phyloP scores from a whole-genome alignment of 2,797 vertebrate species.

The Rhinoraja longicauda region DNA sequence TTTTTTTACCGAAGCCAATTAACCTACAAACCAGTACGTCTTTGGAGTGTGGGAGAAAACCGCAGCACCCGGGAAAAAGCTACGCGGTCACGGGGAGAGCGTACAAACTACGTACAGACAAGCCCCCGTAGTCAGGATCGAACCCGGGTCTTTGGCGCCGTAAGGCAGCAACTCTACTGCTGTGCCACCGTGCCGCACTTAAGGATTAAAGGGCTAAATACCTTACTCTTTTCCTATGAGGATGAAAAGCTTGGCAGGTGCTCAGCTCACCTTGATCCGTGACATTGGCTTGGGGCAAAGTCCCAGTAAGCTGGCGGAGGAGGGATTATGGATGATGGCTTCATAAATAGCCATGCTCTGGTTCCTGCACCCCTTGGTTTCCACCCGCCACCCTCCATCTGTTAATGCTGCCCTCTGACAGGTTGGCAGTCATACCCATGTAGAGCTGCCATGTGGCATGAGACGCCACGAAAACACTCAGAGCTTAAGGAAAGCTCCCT shows the following conservation, averaged over 20 bases:
- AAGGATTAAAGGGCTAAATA: too few relatives aligned
- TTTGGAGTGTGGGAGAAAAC: too few relatives aligned
- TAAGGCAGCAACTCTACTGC: too few relatives aligned
- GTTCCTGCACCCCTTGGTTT: constrained; percentile 11
- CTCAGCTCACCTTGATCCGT: not conserved
- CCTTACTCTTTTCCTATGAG: too few relatives aligned
- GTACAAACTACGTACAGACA: too few relatives aligned
- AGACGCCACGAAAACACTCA: not conserved
- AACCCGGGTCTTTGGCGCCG: too few relatives aligned
- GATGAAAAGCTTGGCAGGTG: not conserved
- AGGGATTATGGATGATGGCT: not conserved
- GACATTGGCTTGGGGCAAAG: not conserved
- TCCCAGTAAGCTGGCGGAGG: not conserved
- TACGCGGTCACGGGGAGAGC: too few relatives aligned
- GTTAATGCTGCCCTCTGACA: constrained; percentile 35
- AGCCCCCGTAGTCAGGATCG: too few relatives aligned
- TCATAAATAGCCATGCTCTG: constrained; percentile 32
- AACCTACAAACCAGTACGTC: too few relatives aligned
- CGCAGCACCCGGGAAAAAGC: too few relatives aligned
- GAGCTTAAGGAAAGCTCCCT: not conserved
- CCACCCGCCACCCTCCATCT: constrained; percentile 15
- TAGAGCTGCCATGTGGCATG: constrained; percentile 17
- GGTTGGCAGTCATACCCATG: constrained; percentile 17
- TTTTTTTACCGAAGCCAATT: too few relatives aligned
- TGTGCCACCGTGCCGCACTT: too few relatives aligned